Conservation (phyloP, 2,888 invertebrate genomes). For the Ochlodes sylvanus region DNA sequence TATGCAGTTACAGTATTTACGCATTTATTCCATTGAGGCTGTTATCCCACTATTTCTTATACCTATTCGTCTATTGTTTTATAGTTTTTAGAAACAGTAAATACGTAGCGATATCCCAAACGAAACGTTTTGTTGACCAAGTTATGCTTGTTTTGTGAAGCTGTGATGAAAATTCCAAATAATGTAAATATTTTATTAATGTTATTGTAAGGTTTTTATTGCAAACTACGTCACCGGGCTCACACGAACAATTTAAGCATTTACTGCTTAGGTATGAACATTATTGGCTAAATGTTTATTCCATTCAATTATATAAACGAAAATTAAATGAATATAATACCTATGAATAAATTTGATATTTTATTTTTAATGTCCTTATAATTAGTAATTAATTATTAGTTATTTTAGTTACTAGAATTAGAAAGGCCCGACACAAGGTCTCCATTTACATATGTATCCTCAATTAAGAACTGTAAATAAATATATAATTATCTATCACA, state of each 20-base stretch:
- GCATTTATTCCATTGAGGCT: slow-evolving; percentile 78
- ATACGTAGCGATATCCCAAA: slow-evolving; percentile 54
- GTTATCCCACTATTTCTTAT: slow-evolving; percentile 54
- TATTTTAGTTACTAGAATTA: too few relatives aligned
- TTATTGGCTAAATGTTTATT: slow-evolving; percentile 84
- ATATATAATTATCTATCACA: too few relatives aligned
- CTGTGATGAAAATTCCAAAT: slow-evolving; percentile 84
- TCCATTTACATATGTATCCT: too few relatives aligned
- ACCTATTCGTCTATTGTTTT: slow-evolving; percentile 56
- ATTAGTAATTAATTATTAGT: too few relatives aligned
- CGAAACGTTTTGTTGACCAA: slow-evolving; percentile 77
- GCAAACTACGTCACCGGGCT: slow-evolving; percentile 77
- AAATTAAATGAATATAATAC: slow-evolving; percentile 80
- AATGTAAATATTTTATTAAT: slow-evolving; percentile 82
- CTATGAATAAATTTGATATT: slow-evolving; percentile 53
- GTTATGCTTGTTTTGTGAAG: slow-evolving; percentile 84
- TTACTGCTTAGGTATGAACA: slow-evolving; percentile 73
- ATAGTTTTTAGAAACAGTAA: slow-evolving; percentile 66
- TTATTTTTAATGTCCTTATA: slow-evolving; percentile 48
- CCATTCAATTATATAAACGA: slow-evolving; percentile 81
- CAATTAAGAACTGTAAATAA: too few relatives aligned
- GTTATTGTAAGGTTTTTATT: slow-evolving; percentile 74
- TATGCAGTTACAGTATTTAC: slow-evolving; percentile 70
- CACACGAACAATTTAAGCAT: slow-evolving; percentile 77
- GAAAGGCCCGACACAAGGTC: too few relatives aligned